Evolutionary conservation across 2,113 vertebrate species (phyloP).

Genomic region (Agelaius tricolor): DNA sequence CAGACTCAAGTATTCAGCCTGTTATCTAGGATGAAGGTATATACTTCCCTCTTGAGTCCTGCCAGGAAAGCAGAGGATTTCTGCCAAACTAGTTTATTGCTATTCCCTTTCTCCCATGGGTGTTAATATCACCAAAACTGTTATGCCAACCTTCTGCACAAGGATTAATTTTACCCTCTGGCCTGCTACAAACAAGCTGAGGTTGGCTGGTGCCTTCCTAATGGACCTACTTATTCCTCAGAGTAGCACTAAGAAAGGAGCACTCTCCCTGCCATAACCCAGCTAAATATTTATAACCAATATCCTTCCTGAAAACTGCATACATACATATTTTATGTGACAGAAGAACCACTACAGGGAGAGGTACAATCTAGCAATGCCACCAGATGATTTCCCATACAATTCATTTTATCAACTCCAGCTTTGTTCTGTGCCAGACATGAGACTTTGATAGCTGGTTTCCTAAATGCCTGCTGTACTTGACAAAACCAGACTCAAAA

Average conservation of each 20-base stretch:
- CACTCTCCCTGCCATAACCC: not conserved
- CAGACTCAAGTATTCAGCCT: not conserved
- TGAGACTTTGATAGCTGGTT: not conserved
- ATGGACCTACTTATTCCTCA: not conserved
- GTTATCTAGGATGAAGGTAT: not conserved
- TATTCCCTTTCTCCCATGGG: not conserved
- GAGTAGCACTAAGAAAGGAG: rapidly evolving
- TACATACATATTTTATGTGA: not conserved
- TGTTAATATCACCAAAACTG: not conserved
- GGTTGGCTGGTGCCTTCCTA: not conserved
- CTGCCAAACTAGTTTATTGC: not conserved
- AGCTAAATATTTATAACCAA: not conserved
- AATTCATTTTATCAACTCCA: not conserved
- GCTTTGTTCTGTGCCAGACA: not conserved
- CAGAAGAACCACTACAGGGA: not conserved
- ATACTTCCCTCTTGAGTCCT: not conserved
- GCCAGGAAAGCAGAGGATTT: slow-evolving; percentile 1
- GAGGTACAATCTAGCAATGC: not conserved
- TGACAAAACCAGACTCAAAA: not conserved
- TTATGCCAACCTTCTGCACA: not conserved
- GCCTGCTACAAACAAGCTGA: rapidly evolving
- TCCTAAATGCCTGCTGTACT: not conserved
- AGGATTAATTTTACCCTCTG: not conserved
- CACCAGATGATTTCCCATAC: not conserved
- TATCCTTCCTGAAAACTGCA: not conserved